A percentile compares a stretch with the other conserved stretches of the same genome.
Evolutionary conservation across 2,113 vertebrate species (phyloP).

Genomic region (Vicugna pacos): DNA sequence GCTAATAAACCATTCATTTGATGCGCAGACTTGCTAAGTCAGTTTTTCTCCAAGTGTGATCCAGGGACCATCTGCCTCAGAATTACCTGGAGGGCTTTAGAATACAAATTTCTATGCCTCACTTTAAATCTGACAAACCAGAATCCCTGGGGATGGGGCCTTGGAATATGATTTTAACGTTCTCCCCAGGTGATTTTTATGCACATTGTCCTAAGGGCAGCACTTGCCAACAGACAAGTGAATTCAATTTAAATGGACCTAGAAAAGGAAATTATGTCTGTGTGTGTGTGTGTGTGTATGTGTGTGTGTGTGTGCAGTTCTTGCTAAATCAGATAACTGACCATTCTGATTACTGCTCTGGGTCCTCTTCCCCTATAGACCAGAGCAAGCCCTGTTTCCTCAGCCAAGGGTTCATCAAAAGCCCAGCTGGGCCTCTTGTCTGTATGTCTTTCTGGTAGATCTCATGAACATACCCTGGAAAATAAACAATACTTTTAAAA

Average conservation of each 20-base stretch:
- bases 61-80: background rate
- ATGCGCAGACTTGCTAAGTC: background rate
- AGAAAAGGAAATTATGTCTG: background rate
- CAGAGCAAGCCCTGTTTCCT: background rate
- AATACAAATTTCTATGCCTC: background rate
- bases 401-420: background rate
- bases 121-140: slow-evolving; percentile 7
- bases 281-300: too few relatives aligned
- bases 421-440: background rate
- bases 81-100: background rate
- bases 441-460: background rate
- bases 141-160: background rate
- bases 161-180: slow-evolving; percentile 18
- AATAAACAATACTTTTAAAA: slow-evolving; percentile 39
- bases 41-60: background rate
- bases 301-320: background rate
- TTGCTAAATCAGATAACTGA: background rate
- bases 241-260: background rate
- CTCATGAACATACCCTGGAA: slow-evolving; percentile 7
- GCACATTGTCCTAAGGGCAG: background rate
- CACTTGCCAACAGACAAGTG: background rate
- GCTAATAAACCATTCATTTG: background rate
- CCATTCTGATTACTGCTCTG: background rate
- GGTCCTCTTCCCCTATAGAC: background rate
- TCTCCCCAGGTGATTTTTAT: background rate